A percentile compares a stretch with the other conserved stretches of the same genome.
Conservation (phyloP, 2,797 vertebrate species). For the Urophycis tenuis region DNA sequence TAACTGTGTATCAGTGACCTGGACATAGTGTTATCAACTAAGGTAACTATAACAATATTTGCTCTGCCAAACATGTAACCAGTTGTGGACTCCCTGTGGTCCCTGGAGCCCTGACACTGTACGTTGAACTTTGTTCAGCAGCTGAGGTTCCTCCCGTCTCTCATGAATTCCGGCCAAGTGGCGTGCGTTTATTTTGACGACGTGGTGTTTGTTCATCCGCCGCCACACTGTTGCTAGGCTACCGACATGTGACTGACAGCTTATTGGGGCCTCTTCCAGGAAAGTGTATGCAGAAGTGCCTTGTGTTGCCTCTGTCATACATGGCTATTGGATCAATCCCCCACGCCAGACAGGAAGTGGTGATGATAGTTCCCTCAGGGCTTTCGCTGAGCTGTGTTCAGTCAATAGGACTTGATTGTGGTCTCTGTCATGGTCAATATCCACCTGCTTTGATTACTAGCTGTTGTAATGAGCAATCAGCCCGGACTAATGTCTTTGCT, state of each 20-base stretch:
- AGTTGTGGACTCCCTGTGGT: not conserved
- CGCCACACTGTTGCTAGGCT: not conserved
- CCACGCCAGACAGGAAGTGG: slow-evolving; percentile 34
- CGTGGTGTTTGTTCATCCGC: not conserved
- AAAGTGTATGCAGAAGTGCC: not conserved
- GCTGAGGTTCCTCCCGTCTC: not conserved
- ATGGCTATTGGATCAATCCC: slow-evolving; percentile 33
- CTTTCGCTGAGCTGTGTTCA: slow-evolving; percentile 35
- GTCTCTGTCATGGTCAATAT: slow-evolving; percentile 64
- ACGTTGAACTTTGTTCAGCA: not conserved
- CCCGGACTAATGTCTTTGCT: slow-evolving; percentile 53
- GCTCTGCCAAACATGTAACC: not conserved
- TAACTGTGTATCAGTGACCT: not conserved
- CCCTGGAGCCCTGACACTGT: not conserved
- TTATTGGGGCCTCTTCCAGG: not conserved
- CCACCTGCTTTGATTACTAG: slow-evolving; percentile 65
- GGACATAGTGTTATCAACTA: not conserved
- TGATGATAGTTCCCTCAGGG: slow-evolving; percentile 47
- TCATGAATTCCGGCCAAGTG: not conserved
- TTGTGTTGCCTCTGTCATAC: not conserved
- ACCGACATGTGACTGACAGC: not conserved
- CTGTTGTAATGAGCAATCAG: slow-evolving; percentile 62
- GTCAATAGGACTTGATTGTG: slow-evolving; percentile 63
- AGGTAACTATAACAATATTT: not conserved
- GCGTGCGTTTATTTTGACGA: not conserved